A percentile compares a stretch with the other conserved stretches of the same genome.
phyloP scores from a whole-genome alignment of 2,113 vertebrate genomes.

The Nanorana parkeri region DNA sequence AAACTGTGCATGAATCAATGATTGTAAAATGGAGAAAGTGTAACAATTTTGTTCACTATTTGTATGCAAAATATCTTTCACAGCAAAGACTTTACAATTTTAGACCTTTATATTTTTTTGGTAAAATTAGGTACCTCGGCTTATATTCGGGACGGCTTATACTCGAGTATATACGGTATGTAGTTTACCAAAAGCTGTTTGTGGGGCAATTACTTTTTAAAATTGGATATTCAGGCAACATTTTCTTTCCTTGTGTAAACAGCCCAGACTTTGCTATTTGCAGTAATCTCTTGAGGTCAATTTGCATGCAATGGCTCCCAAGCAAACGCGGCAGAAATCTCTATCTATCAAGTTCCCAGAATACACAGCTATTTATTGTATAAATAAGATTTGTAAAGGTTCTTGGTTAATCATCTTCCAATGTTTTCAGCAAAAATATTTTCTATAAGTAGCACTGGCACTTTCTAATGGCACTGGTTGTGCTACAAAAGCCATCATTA shows the following conservation, averaged over 20 bases:
- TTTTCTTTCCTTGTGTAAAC: neutral
- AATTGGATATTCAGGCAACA: neutral
- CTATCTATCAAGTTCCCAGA: neutral
- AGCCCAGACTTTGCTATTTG: conserved; percentile 4
- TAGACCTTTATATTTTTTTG: neutral
- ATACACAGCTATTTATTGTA: conserved; percentile 16
- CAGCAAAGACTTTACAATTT: neutral
- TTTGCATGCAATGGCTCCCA: conserved; percentile 10
- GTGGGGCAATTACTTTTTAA: conserved; percentile 5
- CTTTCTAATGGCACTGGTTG: neutral
- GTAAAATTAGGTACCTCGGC: too few relatives aligned
- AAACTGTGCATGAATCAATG: too few relatives aligned
- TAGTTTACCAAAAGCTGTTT: conserved; percentile 1
- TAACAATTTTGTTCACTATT: too few relatives aligned
- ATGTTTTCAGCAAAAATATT: neutral
- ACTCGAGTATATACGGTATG: too few relatives aligned
- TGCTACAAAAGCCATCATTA: neutral
- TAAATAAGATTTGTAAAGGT: neutral
- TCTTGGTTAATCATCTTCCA: neutral
- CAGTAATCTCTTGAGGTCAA: conserved; percentile 11
- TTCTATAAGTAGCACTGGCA: neutral
- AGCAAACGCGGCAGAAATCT: conserved; percentile 23
- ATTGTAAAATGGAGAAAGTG: too few relatives aligned
- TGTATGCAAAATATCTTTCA: too few relatives aligned
- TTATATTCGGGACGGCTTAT: too few relatives aligned